phyloP scores from a whole-genome alignment of 1,140 invertebrate genomes.

The Mactra quadrangularis region DNA sequence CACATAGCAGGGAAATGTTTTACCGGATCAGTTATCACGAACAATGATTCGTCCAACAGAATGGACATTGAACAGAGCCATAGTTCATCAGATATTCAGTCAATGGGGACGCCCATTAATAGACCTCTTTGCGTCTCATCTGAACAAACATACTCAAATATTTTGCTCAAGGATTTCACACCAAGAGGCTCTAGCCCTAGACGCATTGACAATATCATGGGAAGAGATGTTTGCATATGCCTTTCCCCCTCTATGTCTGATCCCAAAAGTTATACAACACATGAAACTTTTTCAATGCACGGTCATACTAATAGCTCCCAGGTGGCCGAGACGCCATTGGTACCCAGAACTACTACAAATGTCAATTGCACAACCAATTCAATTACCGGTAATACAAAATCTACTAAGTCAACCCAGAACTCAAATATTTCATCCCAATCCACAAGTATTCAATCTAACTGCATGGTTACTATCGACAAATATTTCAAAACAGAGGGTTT shows the following conservation, averaged over 20 bases:
- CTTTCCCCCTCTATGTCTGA: constrained; percentile 60
- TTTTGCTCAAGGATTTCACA: constrained; percentile 54
- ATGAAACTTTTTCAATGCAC: constrained; percentile 49
- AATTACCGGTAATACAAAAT: constrained; percentile 22
- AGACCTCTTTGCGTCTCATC: constrained; percentile 59
- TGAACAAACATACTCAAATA: constrained; percentile 46
- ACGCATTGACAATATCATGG: constrained; percentile 54
- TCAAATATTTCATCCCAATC: constrained; percentile 11
- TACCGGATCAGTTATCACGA: no score
- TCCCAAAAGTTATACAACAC: constrained; percentile 56
- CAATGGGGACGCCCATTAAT: constrained; percentile 43
- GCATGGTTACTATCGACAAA: constrained; percentile 62
- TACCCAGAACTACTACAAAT: constrained; percentile 45
- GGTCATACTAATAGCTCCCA: constrained; percentile 64
- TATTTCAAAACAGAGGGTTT: constrained; percentile 38
- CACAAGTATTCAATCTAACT: constrained; percentile 38
- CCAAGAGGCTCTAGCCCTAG: constrained; percentile 20
- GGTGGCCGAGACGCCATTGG: constrained; percentile 47
- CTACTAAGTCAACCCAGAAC: constrained; percentile 31
- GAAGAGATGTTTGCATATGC: constrained; percentile 60
- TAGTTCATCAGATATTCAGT: constrained; percentile 10
- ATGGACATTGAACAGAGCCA: constrained; percentile 38
- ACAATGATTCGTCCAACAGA: constrained; percentile 36
- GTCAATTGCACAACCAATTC: constrained; percentile 18
- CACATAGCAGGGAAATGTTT: no score